Percentiles rank a stretch among this genome's conserved stretches.
Conservation (phyloP, 2,797 vertebrate species). For the Crenuchus spilurus region DNA sequence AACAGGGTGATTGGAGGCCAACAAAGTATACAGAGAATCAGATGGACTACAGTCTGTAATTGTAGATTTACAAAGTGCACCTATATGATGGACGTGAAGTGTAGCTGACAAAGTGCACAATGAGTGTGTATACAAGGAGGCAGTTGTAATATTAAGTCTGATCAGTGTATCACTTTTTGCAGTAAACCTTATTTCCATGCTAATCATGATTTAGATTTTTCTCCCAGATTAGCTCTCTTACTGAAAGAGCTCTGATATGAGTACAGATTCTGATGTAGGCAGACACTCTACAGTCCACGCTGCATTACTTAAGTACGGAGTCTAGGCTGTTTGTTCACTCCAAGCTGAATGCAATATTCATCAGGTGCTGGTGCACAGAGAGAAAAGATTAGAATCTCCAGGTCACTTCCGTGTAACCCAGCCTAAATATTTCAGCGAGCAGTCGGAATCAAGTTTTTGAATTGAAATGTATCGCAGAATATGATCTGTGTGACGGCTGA, state of each 20-base stretch:
- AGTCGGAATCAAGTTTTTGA: slow-evolving; percentile 65
- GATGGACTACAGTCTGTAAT: no score
- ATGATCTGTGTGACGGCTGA: slow-evolving; percentile 43
- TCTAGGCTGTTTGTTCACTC: slow-evolving; percentile 44
- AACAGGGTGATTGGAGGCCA: no score
- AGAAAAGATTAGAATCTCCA: slow-evolving; percentile 61
- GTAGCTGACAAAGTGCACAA: no score
- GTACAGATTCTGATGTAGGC: background rate
- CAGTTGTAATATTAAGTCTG: no score
- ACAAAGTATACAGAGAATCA: no score
- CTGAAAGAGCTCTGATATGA: no score
- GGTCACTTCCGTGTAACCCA: slow-evolving; percentile 56
- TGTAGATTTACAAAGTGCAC: no score
- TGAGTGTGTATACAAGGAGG: no score
- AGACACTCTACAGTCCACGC: background rate
- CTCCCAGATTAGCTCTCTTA: no score
- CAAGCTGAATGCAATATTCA: slow-evolving; percentile 68
- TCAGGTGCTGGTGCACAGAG: slow-evolving; percentile 56
- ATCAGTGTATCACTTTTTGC: no score
- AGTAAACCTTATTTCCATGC: background rate
- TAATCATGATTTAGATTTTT: background rate
- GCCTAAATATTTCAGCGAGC: slow-evolving; percentile 70
- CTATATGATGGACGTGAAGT: no score
- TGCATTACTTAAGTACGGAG: slow-evolving; percentile 18
- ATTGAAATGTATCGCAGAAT: slow-evolving; percentile 51